Evolutionary conservation across 2,797 vertebrate species (phyloP).

Genomic region (Eospalax fontanierii): DNA sequence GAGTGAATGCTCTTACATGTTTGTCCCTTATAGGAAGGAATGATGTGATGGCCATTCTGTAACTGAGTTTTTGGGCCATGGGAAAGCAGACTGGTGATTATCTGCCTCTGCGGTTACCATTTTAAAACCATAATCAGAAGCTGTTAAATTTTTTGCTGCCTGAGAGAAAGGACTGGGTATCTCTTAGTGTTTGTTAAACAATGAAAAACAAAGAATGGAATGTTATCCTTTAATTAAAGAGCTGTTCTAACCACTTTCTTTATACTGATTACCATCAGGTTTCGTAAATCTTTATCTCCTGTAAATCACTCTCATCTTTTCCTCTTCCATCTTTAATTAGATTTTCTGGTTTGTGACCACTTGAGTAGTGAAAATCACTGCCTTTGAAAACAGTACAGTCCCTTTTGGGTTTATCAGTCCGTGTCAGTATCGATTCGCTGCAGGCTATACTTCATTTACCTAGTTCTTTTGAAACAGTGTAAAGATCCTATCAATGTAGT

Average conservation of each 20-base stretch:
- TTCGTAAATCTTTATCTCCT: conserved; percentile 59
- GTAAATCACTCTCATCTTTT: not conserved
- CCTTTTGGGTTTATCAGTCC: conserved; percentile 58
- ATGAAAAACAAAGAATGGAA: conserved; percentile 48
- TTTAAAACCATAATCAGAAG: conserved; percentile 47
- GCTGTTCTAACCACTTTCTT: conserved; percentile 5
- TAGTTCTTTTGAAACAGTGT: conserved; percentile 39
- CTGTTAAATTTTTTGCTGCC: conserved; percentile 9
- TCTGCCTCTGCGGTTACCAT: not conserved
- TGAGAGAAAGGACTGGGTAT: not conserved
- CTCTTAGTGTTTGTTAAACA: conserved; percentile 59
- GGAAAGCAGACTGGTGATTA: not conserved
- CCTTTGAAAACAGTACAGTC: conserved; percentile 50
- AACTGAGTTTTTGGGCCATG: not conserved
- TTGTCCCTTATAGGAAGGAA: not conserved
- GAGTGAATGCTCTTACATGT: too few species aligned
- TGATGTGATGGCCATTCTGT: rapidly evolving
- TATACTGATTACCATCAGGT: not conserved
- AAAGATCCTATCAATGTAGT: not conserved
- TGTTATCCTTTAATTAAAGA: conserved; percentile 72
- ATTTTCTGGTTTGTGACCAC: conserved; percentile 54
- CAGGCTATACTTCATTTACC: conserved; percentile 28
- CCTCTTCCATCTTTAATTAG: conserved; percentile 60
- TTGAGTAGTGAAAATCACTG: conserved; percentile 27
- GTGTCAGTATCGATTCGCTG: conserved; percentile 52